These are phyloP conservation scores for Atethmia centrago DNA, from an alignment of 2,888 invertebrate species.

Conservation along the genomic window DNA sequence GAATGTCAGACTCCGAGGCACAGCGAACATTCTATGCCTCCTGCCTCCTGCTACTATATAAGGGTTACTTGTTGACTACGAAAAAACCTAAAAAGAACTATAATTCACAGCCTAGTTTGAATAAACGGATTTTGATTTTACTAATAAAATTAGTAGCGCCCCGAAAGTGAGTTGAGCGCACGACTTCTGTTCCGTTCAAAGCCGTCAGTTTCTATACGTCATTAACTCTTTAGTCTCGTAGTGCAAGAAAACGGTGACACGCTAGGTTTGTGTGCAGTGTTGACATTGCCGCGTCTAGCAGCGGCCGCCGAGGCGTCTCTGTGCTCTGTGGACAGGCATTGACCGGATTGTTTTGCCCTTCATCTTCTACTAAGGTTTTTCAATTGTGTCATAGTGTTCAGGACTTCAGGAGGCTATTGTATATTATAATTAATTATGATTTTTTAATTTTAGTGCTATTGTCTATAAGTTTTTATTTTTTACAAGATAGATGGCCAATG, in stretches of 20 bases:
- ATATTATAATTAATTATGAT: not conserved
- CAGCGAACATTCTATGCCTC: no score
- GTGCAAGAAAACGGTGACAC: not conserved
- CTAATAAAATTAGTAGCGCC: not conserved
- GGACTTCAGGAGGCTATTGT: not conserved
- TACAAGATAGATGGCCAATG: not conserved
- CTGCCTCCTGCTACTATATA: no score
- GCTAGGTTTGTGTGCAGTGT: not conserved
- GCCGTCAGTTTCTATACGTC: no score
- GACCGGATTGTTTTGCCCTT: slow-evolving; percentile 39
- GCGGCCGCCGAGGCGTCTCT: not conserved
- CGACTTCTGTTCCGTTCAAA: no score
- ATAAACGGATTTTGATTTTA: not conserved
- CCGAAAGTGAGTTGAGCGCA: not conserved
- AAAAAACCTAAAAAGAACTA: no score
- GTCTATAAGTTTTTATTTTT: not conserved
- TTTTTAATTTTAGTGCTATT: not conserved
- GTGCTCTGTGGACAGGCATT: slow-evolving; percentile 20
- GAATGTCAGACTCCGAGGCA: no score
- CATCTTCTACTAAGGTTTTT: slow-evolving; percentile 7
- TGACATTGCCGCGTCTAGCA: not conserved
- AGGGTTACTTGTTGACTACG: no score
- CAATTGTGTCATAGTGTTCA: slow-evolving; percentile 22
- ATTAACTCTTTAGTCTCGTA: not conserved
- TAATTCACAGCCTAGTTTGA: not conserved